A percentile compares a stretch with the other conserved stretches of the same genome.
These are phyloP conservation scores for Tragelaphus scriptus DNA, from an alignment of 2,113 vertebrate genomes.

Conservation along the genomic window DNA sequence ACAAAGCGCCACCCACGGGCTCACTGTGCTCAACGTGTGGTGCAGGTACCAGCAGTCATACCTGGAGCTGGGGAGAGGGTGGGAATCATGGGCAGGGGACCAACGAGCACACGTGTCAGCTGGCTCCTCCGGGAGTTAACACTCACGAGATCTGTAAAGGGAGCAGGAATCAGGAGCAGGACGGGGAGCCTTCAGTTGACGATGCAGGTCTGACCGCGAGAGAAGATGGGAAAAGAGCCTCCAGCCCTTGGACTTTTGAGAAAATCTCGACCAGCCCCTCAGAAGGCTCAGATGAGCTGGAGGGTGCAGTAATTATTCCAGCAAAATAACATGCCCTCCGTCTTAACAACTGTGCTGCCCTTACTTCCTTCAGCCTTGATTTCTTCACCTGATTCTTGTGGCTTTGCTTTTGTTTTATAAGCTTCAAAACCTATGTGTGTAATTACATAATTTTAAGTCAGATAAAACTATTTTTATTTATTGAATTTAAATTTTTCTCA, in stretches of 20 bases:
- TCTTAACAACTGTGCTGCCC: neutral
- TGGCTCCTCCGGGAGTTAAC: neutral
- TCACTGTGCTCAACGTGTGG: neutral
- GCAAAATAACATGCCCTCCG: neutral
- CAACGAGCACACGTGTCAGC: rapidly evolving
- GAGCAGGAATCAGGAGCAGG: too few species aligned
- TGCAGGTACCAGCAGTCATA: neutral
- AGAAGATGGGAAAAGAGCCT: neutral
- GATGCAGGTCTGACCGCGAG: neutral
- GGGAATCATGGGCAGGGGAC: neutral
- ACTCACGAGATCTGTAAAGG: neutral
- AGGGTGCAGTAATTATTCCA: rapidly evolving
- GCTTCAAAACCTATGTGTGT: neutral
- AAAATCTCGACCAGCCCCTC: neutral
- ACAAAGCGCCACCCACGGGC: neutral
- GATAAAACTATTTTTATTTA: neutral
- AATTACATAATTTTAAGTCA: neutral
- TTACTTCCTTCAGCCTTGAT: neutral
- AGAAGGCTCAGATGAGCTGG: neutral
- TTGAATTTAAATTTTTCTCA: neutral
- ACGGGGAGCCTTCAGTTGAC: neutral
- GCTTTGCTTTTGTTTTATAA: neutral
- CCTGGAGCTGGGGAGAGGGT: neutral
- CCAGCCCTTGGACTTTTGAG: rapidly evolving
- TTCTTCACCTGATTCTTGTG: neutral